Base-by-base conservation (phyloP, 2,888 invertebrate species). In the Calliphora vomitoria region DNA sequence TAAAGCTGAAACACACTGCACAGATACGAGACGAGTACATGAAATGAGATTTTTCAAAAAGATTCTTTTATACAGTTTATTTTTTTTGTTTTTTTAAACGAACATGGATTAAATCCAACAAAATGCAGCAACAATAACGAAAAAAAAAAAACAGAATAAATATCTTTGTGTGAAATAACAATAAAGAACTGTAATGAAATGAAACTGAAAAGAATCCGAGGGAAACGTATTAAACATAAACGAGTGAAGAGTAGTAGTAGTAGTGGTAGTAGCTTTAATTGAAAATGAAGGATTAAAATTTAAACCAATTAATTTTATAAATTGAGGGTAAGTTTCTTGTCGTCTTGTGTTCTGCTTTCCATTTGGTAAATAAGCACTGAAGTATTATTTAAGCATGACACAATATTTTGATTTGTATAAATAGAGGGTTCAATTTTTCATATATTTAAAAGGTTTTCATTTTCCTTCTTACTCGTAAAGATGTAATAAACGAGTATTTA, bases 261-360 rank as follows among this genome's bases (percentile, higher is more conserved):
- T n/a, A n/a, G n/a, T n/a, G n/a, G n/a, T 31, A 38, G 41, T 60
- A 86, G 74, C 78, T 82, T 85, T 85, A 87, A 87, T 87, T 87
- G 87, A 87, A 87, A 87, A 85, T 85, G 82, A 87, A 82, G 87
- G 85, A 87, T 85, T 85, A 87, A 82, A 87, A 74, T 82, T 79
- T 85, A 85, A 87, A 82, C 85, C 82, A 87, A 85, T 87, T 87
- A 87, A 85, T 87, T 84, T 87, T 74, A 68, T 81, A 85, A 85
- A 81, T 85, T 85, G 81, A 66, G 85, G 85, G 74, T 81, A 64
- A 79, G 84, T 81, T 80, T 69, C 35, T 47, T 81, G 85, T 72
- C 81, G 62, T 47, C 71, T 55, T 75, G 44, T 66, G 31, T 62
- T 53, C 25, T 25, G 25, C 25, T 25, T 25, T 8, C 13, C 4